Conservation (phyloP, 1,140 invertebrate genomes). For the Macrobrachium nipponense region DNA sequence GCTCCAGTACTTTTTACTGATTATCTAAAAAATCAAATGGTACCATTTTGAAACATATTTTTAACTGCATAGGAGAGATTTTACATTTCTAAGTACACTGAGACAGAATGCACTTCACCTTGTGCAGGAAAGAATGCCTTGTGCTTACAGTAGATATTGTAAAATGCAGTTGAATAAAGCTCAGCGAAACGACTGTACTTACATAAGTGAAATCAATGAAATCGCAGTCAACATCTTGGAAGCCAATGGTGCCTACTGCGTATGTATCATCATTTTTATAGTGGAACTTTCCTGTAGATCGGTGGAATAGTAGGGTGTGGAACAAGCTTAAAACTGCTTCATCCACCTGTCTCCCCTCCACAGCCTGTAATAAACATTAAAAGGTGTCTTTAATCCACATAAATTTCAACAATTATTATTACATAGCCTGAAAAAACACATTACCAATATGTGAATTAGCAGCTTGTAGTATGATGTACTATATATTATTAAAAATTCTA, state of each 20-base stretch:
- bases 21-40: too few species aligned
- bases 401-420: not conserved
- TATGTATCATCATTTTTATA: conserved; percentile 94
- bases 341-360: conserved; percentile 93
- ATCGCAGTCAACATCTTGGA: conserved; percentile 96
- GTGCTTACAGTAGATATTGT: too few species aligned
- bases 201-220: conserved; percentile 97
- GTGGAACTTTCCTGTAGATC: conserved; percentile 93
- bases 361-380: conserved; percentile 71
- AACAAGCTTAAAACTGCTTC: conserved; percentile 95
- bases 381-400: not conserved
- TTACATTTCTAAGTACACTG: too few species aligned
- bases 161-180: not conserved
- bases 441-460: not conserved
- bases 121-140: too few species aligned
- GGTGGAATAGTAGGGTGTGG: conserved; percentile 94
- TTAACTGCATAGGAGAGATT: too few species aligned
- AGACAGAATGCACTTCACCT: too few species aligned
- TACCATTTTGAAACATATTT: too few species aligned
- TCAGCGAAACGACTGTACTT: conserved; percentile 66
- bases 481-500: too few species aligned
- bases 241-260: conserved; percentile 93
- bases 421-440: not conserved
- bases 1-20: too few species aligned
- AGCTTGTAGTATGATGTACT: not conserved